Conservation (phyloP, 2,113 vertebrate genomes). For the Xiphias gladius region DNA sequence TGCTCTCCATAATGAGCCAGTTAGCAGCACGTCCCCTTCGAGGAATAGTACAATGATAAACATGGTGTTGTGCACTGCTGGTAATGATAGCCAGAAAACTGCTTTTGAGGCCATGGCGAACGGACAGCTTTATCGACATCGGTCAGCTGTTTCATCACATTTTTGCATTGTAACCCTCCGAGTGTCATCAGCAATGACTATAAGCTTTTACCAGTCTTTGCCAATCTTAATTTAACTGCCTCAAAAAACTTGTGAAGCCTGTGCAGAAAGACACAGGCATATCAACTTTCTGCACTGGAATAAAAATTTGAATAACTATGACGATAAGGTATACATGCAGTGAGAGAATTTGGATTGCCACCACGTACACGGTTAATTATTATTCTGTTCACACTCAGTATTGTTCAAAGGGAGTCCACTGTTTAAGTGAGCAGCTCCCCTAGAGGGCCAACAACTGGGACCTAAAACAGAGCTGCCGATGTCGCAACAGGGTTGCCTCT, state of each 20-base stretch:
- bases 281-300: background rate
- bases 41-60: slow-evolving; percentile 25
- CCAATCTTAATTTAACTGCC: background rate
- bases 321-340: background rate
- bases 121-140: background rate
- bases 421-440: slow-evolving; percentile 3
- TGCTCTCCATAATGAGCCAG: slow-evolving; percentile 41
- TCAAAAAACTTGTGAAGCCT: background rate
- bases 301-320: background rate
- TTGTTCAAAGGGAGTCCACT: slow-evolving; percentile 38
- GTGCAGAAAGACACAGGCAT: background rate
- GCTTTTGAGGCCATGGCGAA: slow-evolving; percentile 1
- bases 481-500: slow-evolving; percentile 27
- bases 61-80: background rate
- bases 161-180: background rate
- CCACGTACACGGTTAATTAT: slow-evolving; percentile 26
- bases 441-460: background rate
- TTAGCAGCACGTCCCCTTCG: slow-evolving; percentile 26
- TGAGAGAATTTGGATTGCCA: slow-evolving; percentile 6
- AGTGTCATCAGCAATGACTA: background rate
- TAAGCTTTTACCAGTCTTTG: background rate
- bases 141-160: background rate
- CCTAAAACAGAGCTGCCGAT: slow-evolving; percentile 25
- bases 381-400: slow-evolving; percentile 40
- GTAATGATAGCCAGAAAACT: fast-evolving